Evolutionary conservation across 2,113 vertebrate species (phyloP), one percentile per base, ranked within the genome.

Genomic region (Psephotus haematonotus): DNA sequence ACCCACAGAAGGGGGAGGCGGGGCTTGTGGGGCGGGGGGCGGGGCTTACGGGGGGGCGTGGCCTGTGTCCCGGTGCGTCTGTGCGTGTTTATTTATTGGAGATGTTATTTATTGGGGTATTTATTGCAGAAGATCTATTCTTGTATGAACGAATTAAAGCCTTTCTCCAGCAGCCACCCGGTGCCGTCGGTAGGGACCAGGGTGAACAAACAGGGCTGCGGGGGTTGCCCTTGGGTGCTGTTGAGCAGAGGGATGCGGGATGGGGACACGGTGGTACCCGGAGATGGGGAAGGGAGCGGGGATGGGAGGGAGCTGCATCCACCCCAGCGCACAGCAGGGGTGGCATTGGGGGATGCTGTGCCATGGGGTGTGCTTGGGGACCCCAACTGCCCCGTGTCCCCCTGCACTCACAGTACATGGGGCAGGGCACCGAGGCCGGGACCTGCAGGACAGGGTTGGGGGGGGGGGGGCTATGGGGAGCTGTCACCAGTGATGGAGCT

Each of bases 121-220:
- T 98, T 98, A 98, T 98, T 98, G 98, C 98, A 98, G 97, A 98
- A 98, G 98, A 98, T 98, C 98, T 98, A 98, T 98, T 98, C 98
- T 98, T 98, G 97, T 98, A 98, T 97, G 97, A 98, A 98, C 95
- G 68, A 98, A 98, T 98, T 98, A 98, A 98, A 98, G 87, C 98
- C 98, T 98, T 98, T 94, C 97, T 97, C 97, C 96, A 96, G 81
- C 53, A 55, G 53, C 29, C 53, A 8, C 53, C 53, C 53, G 2
- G 53, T 3, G 53, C 53, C 53, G 2, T 55, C 11, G 18, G 53
- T 33, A 55, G 53, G 53, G 25, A 44, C 3, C 37, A 15, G 27
- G 29, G 39, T 2, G 24, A 37, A 37, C 37, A 37, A 37, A 37
- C 37, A 37, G 37, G 37, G 37, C 37, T 37, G 37, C 37, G 37